Evolutionary conservation across 2,113 vertebrate genomes (phyloP), one percentile per base, ranked within the genome.

Genomic region (Myodes glareolus): DNA sequence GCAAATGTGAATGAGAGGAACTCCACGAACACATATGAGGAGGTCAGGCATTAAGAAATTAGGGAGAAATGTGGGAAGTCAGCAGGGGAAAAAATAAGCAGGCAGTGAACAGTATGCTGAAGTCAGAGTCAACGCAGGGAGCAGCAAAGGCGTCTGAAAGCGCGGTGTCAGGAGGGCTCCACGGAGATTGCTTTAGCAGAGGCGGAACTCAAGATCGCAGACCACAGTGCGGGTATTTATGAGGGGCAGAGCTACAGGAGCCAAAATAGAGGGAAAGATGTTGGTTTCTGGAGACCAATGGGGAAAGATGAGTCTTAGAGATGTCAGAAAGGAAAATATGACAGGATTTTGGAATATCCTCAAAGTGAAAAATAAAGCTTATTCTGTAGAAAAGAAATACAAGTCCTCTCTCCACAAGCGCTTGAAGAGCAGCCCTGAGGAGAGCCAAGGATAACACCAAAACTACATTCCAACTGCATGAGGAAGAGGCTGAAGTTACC

Each of bases 261-360:
- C 86, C 68, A 92, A 92, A 89, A 73, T 77, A 80, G 50, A 47
- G 81, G 81, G 76, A 96, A 92, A 33, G 92, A 86, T 93, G 94
- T 94, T 68, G 93, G 94, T 67, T 90, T 84, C 31, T 94, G 47
- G 81, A 97, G 94, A 94, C 94, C 89, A 96, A n/a, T 72, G 61
- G 96, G 91, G 77, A 97, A 96, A 95, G 95, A 94, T 96, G 97
- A 97, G 95, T 92, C 92, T 97, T 97, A 97, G 96, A 96, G 96
- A 96, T 97, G 91, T 96, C 96, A 96, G 96, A 96, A 78, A 96
- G 97, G 93, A 97, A 98, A 97, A 94, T 97, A 98, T 97, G 96
- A 98, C 96, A 97, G 95, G 95, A 97, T 97, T 98, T 94, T 96
- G 97, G 94, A 96, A 94, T 95, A 91, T 45, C 93, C 92, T 94